A percentile compares a stretch with the other conserved stretches of the same genome.
These are phyloP conservation scores for Peromyscus melanophrys DNA, from an alignment of 2,797 vertebrate species.

Conservation along the genomic window DNA sequence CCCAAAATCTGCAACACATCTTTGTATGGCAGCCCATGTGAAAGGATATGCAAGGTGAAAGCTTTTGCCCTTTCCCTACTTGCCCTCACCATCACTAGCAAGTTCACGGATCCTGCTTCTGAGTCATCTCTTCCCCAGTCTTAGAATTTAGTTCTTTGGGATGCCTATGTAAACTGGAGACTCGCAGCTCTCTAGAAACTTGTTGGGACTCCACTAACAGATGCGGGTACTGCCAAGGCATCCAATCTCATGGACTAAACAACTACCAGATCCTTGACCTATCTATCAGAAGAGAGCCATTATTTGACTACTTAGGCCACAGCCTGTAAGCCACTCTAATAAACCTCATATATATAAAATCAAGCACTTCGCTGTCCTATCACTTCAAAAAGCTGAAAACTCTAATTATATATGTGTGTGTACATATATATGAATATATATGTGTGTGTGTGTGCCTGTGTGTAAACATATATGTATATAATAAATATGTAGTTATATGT, in stretches of 20 bases:
- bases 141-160: not conserved
- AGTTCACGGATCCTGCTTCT: not conserved
- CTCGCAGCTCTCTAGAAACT: not conserved
- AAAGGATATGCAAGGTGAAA: not conserved
- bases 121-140: not conserved
- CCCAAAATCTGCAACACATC: too few species aligned
- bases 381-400: not conserved
- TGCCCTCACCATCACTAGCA: not conserved
- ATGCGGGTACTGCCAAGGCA: not conserved
- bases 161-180: not conserved
- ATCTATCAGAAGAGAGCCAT: not conserved
- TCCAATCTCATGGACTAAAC: not conserved
- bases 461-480: too few species aligned
- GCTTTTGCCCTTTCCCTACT: not conserved
- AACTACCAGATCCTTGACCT: not conserved
- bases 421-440: not conserved
- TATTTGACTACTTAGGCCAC: not conserved
- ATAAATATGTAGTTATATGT: not conserved
- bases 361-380: not conserved
- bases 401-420: too few species aligned
- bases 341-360: not conserved
- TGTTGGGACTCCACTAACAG: not conserved
- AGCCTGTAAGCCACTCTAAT: not conserved
- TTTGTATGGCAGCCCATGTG: not conserved
- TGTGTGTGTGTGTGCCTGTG: not conserved